A percentile compares a stretch with the other conserved stretches of the same genome.
Evolutionary conservation across 2,888 invertebrate genomes (phyloP).

Genomic region (Drosophila vallismaia): DNA sequence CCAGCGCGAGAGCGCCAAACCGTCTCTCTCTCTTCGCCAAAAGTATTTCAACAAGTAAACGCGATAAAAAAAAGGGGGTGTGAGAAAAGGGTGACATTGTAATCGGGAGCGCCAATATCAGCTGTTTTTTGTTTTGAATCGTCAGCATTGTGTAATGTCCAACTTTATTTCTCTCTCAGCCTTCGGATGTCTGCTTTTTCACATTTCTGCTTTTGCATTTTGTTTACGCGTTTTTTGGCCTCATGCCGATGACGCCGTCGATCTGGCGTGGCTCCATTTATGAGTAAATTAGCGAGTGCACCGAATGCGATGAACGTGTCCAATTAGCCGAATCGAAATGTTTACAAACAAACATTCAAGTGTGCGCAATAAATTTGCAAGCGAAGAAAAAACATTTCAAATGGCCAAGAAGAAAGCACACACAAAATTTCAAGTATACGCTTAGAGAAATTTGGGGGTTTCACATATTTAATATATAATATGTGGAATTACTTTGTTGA

Average conservation of each 20-base stretch:
- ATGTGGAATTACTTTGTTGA: no score
- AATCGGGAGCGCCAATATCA: conserved; percentile 48
- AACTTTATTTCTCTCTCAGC: not conserved
- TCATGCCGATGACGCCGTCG: conserved; percentile 19
- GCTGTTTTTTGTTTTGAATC: conserved; percentile 75
- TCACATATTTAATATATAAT: no score
- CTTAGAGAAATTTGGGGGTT: conserved; percentile 1
- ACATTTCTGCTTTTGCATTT: conserved; percentile 1
- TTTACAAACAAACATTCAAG: conserved; percentile 53
- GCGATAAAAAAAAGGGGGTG: not conserved
- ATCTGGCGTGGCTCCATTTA: conserved; percentile 31
- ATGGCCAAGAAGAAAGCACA: conserved; percentile 55
- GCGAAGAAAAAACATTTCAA: conserved; percentile 24
- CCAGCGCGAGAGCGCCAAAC: conserved; percentile 1
- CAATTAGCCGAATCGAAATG: conserved; percentile 57
- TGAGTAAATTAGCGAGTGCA: conserved; percentile 37
- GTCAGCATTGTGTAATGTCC: conserved; percentile 49
- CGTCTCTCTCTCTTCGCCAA: conserved; percentile 20
- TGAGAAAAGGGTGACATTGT: not conserved
- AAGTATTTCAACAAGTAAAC: conserved; percentile 63
- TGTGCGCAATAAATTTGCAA: conserved; percentile 53
- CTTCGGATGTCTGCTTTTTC: not conserved
- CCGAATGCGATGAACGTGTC: conserved; percentile 46
- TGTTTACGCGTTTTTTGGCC: conserved; percentile 12
- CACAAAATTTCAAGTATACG: conserved; percentile 11